Evolutionary conservation across 2,113 vertebrate genomes (phyloP), one percentile per base, ranked within the genome.

Genomic region (Cairina moschata): DNA sequence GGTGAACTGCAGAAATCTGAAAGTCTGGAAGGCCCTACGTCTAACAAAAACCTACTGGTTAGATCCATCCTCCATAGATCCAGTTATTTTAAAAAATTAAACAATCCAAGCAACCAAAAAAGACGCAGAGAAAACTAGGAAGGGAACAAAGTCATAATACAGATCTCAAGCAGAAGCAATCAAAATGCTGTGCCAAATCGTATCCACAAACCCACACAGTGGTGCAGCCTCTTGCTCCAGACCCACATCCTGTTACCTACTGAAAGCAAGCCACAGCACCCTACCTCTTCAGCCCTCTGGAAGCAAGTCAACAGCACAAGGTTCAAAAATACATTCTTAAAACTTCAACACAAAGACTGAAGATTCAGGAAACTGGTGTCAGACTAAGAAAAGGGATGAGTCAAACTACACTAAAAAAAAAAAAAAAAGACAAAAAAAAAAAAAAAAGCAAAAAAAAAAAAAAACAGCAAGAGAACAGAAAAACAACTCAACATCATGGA

Each of bases 171-270:
- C 3, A 22, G 77, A 91, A 42, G 32, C 31, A 58, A 40, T 20
- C 62, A 25, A 86, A 46, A 40, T 34, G 9, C 12, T 60, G 60
- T 56, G 82, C 26, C 20, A 85, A 71, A 36, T 72, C 65, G 63
- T 68, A 72, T 42, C 78, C 81, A 87, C 22, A 82, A 77, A 56
- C 48, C 23, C 22, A 69, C 56, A 29, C 1, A 11, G 8, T 22
- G 88, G 62, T 31, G 69, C 46, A 86, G 42, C 77, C 84, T 71
- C 14, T 78, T 50, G 54, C 46, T 66, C 59, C 80, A 80, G 34
- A 93, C 81, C 91, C 92, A 96, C 85, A 97, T 96, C 96, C 97
- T 96, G 75, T 91, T 91, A 92, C 83, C 85, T 76, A 73, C 83
- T 58, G 79, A 95, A 96, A 88, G 68, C 74, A 94, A 94, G 91